Conservation (phyloP, 1,140 invertebrate species). For the Pseudomyrmex cubaensis region DNA sequence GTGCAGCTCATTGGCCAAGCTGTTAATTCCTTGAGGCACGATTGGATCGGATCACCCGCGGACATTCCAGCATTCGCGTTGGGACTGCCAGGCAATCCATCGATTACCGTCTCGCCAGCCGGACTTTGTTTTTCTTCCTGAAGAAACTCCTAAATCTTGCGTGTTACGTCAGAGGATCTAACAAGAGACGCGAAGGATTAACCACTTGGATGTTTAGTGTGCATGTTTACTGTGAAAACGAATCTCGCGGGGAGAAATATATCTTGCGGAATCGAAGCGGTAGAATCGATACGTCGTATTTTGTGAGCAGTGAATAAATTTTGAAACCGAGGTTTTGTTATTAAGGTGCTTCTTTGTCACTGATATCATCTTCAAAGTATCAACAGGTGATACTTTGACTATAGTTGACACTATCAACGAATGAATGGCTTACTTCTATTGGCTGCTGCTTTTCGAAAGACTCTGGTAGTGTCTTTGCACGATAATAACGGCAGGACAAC, state of each 20-base stretch:
- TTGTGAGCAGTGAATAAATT: background rate
- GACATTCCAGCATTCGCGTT: constrained; percentile 66
- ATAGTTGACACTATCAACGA: constrained; percentile 2
- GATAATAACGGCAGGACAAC: background rate
- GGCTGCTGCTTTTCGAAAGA: constrained; percentile 80
- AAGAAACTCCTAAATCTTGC: background rate
- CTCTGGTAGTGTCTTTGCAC: constrained; percentile 52
- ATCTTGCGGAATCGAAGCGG: background rate
- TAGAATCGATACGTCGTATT: background rate
- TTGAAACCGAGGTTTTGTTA: constrained; percentile 10
- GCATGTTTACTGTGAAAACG: background rate
- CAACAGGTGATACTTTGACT: background rate
- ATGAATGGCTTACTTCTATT: constrained; percentile 79
- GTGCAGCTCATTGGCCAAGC: constrained; percentile 77
- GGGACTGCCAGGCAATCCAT: constrained; percentile 63
- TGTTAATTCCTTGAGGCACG: constrained; percentile 75
- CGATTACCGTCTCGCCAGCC: constrained; percentile 37
- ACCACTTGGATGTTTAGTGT: background rate
- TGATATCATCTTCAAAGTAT: background rate
- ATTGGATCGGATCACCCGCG: constrained; percentile 71
- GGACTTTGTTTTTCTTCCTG: background rate
- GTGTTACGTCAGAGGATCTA: background rate
- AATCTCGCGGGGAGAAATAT: background rate
- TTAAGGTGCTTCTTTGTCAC: background rate
- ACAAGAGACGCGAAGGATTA: constrained; percentile 17